These are phyloP conservation scores for Jaculus jaculus DNA, from an alignment of 2,113 vertebrate species.

Conservation along the genomic window DNA sequence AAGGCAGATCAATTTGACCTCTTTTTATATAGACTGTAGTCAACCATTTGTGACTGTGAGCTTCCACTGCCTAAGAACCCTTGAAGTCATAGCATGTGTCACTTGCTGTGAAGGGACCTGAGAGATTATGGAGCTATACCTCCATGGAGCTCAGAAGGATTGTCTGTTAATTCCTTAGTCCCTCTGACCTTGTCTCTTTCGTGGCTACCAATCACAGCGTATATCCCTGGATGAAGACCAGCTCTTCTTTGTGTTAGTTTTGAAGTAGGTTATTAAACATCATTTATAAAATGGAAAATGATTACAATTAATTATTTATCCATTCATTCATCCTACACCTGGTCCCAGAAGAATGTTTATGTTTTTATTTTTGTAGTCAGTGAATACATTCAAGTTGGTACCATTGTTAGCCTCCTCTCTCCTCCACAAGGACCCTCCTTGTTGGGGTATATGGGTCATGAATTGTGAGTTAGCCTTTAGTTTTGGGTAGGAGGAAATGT, in stretches of 20 bases:
- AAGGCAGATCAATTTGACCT: conserved; percentile 4
- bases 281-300: conserved; percentile 18
- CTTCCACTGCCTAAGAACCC: not conserved
- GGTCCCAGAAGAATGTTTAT: not conserved
- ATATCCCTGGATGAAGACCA: not conserved
- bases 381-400: too few species aligned
- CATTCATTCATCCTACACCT: not conserved
- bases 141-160: not conserved
- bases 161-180: not conserved
- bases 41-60: not conserved
- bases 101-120: not conserved
- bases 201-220: not conserved
- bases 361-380: too few species aligned
- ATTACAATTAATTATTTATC: conserved; percentile 10
- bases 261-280: not conserved
- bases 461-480: too few species aligned
- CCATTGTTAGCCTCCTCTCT: too few species aligned
- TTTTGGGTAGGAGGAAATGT: too few species aligned
- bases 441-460: too few species aligned
- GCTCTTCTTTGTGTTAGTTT: not conserved
- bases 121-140: not conserved
- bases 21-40: not conserved
- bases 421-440: too few species aligned
- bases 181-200: not conserved
- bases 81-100: conserved; percentile 23